Evolutionary conservation across 2,113 vertebrate genomes (phyloP).

Genomic region (Mesoclemmys tuberculata): DNA sequence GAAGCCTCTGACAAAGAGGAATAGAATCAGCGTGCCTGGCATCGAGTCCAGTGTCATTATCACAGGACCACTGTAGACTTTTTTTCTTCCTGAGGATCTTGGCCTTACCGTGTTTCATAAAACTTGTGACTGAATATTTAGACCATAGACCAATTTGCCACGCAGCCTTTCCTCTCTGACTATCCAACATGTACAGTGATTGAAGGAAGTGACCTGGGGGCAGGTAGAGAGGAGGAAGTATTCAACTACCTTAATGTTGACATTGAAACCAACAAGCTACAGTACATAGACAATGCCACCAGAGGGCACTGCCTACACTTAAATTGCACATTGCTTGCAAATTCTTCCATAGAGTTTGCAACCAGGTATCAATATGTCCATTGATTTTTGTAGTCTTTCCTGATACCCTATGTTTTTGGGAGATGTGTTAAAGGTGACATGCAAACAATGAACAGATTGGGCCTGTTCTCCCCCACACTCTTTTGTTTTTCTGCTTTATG

Average conservation of each 20-base stretch:
- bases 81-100: neutral
- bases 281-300: neutral
- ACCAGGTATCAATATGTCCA: neutral
- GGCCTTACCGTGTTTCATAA: accelerated
- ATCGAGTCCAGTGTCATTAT: neutral
- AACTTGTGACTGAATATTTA: neutral
- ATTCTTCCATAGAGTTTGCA: accelerated
- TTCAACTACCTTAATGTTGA: accelerated
- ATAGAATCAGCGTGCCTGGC: neutral
- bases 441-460: neutral
- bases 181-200: accelerated
- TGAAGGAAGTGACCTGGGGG: accelerated
- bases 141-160: accelerated
- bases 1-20: neutral
- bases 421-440: neutral
- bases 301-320: conserved; percentile 30
- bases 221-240: accelerated
- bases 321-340: neutral
- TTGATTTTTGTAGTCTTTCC: neutral
- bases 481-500: no score
- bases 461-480: accelerated
- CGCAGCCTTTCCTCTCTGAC: accelerated
- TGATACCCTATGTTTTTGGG: neutral
- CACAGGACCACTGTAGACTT: neutral
- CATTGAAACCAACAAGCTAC: neutral